Conservation (phyloP, 2,113 vertebrate species). For the Garra rufa region DNA sequence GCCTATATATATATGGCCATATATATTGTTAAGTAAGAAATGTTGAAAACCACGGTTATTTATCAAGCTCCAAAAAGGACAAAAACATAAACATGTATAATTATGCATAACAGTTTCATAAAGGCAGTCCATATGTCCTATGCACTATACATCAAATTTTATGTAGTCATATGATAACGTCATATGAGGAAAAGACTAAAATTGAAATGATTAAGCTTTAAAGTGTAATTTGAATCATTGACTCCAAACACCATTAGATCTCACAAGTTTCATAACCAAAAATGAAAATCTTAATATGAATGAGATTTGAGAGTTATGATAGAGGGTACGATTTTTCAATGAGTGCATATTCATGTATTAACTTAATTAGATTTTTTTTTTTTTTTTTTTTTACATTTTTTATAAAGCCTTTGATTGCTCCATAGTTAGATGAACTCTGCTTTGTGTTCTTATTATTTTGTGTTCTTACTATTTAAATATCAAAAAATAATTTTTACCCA, state of each 20-base stretch:
- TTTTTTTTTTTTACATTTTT: too few relatives aligned
- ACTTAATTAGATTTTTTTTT: too few relatives aligned
- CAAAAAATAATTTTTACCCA: too few relatives aligned
- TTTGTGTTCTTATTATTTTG: too few relatives aligned
- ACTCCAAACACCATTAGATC: background rate
- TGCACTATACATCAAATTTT: too few relatives aligned
- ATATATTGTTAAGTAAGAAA: background rate
- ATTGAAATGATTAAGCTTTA: too few relatives aligned
- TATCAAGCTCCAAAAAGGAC: background rate
- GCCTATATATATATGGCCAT: background rate
- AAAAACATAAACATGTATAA: too few relatives aligned
- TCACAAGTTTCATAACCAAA: background rate
- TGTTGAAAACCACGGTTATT: background rate
- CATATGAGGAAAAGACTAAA: background rate
- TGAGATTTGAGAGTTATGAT: background rate
- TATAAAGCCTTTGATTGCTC: background rate
- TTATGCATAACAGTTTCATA: background rate
- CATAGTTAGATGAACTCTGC: background rate
- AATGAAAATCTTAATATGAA: background rate
- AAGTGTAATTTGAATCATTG: background rate
- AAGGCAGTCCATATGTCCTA: background rate
- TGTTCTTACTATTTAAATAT: too few relatives aligned
- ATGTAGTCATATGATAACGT: background rate
- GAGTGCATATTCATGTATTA: background rate
- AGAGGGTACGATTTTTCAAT: background rate